A percentile compares a stretch with the other conserved stretches of the same genome.
Evolutionary conservation across 2,113 vertebrate species (phyloP).

Genomic region (Macheiramphus alcinus): DNA sequence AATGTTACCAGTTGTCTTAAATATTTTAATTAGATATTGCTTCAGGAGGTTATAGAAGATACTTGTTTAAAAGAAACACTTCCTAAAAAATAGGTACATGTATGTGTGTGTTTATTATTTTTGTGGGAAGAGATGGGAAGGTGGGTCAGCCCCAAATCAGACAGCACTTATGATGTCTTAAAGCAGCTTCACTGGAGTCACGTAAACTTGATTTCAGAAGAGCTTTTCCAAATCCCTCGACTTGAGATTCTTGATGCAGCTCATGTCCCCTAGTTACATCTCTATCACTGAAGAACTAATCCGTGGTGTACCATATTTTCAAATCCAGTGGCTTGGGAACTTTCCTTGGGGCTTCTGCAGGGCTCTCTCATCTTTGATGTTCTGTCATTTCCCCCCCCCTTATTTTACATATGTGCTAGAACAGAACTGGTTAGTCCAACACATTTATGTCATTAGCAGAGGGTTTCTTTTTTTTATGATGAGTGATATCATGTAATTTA

Average conservation of each 20-base stretch:
- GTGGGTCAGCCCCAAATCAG: not conserved
- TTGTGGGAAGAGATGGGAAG: not conserved
- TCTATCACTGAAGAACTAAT: not conserved
- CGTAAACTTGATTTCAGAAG: not conserved
- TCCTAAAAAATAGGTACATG: accelerated
- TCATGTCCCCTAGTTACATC: not conserved
- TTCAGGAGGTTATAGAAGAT: not conserved
- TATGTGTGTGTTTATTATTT: not conserved
- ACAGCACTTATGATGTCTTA: not conserved
- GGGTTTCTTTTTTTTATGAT: not conserved
- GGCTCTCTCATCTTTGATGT: not conserved
- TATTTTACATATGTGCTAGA: not conserved
- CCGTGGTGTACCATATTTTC: not conserved
- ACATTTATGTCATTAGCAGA: slow-evolving; percentile 24
- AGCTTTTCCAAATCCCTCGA: accelerated
- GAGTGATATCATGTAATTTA: slow-evolving; percentile 34
- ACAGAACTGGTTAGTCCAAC: not conserved
- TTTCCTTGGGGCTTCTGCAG: not conserved
- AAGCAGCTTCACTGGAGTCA: not conserved
- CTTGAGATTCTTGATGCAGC: not conserved
- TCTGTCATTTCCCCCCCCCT: not conserved
- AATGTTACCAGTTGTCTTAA: not conserved
- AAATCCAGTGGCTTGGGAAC: not conserved
- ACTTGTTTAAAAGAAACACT: not conserved
- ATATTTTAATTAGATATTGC: not conserved